Conservation (phyloP, 2,888 invertebrate genomes). For the Hypomecis punctinalis region DNA sequence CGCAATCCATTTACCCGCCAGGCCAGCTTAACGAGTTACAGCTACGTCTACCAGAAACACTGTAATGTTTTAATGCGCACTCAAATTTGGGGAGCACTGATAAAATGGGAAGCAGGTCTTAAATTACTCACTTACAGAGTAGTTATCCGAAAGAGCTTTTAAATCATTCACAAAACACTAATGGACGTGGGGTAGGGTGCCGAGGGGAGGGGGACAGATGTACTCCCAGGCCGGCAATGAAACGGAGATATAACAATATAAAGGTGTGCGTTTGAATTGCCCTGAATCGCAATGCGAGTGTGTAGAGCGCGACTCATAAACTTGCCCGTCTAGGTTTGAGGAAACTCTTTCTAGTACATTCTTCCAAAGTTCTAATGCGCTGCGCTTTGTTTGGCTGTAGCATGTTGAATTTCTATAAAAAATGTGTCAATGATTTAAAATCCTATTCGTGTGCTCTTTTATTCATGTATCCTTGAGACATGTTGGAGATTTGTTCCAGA, state of each 20-base stretch:
- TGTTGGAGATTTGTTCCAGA: conserved; percentile 45
- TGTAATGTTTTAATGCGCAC: conserved; percentile 83
- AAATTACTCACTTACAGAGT: conserved; percentile 85
- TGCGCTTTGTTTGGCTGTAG: conserved; percentile 2
- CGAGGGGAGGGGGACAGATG: conserved; percentile 64
- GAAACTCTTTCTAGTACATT: conserved; percentile 7
- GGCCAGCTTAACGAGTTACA: conserved; percentile 53
- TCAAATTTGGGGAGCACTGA: conserved; percentile 84
- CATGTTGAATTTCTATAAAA: neutral
- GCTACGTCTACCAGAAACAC: conserved; percentile 56
- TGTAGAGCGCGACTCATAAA: conserved; percentile 30
- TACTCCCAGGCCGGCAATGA: conserved; percentile 81
- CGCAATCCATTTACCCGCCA: conserved; percentile 59
- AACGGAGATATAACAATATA: conserved; percentile 83
- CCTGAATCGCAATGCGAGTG: conserved; percentile 70
- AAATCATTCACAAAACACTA: conserved; percentile 86
- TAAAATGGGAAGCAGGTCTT: conserved; percentile 84
- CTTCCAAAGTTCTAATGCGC: conserved; percentile 5
- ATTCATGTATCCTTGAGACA: conserved; percentile 42
- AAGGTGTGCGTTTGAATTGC: conserved; percentile 77
- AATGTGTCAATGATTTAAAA: conserved; percentile 2
- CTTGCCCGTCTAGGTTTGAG: conserved; percentile 16
- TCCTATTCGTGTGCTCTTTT: neutral
- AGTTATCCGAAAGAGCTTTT: conserved; percentile 86
- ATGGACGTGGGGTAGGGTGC: conserved; percentile 79